phyloP scores from a whole-genome alignment of 2,888 invertebrate species.

The Drosophila siamana region DNA sequence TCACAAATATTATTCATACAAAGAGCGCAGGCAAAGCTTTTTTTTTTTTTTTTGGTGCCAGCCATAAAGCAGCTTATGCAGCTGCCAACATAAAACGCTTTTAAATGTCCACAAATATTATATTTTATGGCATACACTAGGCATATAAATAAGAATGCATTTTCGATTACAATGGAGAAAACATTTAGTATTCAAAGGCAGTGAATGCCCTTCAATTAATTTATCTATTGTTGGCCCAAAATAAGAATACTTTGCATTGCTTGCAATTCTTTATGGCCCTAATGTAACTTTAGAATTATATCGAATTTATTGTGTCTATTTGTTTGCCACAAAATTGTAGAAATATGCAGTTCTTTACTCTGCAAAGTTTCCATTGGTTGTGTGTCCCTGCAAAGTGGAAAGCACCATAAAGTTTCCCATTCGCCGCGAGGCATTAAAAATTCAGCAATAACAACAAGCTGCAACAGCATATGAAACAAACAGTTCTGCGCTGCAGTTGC shows the following conservation, averaged over 20 bases:
- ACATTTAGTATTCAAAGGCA: background rate
- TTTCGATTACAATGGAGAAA: background rate
- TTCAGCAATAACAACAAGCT: slow-evolving; percentile 44
- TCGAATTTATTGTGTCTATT: background rate
- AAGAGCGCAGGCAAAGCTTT: slow-evolving; percentile 35
- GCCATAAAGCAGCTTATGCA: slow-evolving; percentile 19
- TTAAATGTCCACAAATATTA: slow-evolving; percentile 6
- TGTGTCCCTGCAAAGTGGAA: slow-evolving; percentile 13
- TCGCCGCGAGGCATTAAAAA: slow-evolving; percentile 50
- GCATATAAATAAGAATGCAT: background rate
- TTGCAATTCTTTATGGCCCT: too few relatives aligned
- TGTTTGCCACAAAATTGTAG: background rate
- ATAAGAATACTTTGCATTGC: too few relatives aligned
- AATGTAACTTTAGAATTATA: background rate
- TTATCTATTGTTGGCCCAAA: too few relatives aligned
- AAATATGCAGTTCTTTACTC: background rate
- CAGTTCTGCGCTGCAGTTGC: background rate
- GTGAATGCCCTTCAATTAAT: too few relatives aligned
- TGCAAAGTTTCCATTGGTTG: slow-evolving; percentile 5
- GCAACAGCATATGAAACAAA: background rate
- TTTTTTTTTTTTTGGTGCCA: slow-evolving; percentile 5
- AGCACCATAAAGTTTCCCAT: slow-evolving; percentile 30
- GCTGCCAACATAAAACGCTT: slow-evolving; percentile 15
- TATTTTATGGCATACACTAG: background rate
- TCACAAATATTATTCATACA: slow-evolving; percentile 71